Conservation (phyloP, 1,140 invertebrate genomes). For the Augochlora pura region DNA sequence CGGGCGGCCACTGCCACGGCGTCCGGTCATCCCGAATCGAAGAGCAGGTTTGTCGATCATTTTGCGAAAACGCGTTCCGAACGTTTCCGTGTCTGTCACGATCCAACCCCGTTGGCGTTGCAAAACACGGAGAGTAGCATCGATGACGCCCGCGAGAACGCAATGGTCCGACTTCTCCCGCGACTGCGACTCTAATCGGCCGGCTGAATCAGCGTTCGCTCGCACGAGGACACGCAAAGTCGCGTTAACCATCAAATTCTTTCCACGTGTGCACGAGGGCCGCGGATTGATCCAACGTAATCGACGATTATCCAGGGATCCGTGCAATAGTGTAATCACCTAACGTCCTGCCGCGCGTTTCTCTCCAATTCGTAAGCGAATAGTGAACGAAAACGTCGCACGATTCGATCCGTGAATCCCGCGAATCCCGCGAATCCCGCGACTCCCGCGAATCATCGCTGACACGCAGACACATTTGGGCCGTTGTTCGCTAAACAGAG, state of each 20-base stretch:
- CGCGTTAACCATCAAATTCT: slow-evolving; percentile 43
- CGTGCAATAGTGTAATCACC: too few species aligned
- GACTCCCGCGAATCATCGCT: background rate
- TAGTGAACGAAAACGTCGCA: slow-evolving; percentile 5
- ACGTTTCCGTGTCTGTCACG: too few species aligned
- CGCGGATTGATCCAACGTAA: slow-evolving; percentile 42
- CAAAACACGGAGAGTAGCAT: too few species aligned
- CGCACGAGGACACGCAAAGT: slow-evolving; percentile 18
- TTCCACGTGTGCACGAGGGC: slow-evolving; percentile 38
- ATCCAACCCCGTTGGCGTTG: too few species aligned
- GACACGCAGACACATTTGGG: too few species aligned
- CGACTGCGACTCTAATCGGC: slow-evolving; percentile 27
- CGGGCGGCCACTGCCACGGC: too few species aligned
- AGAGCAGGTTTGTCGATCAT: too few species aligned
- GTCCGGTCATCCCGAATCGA: too few species aligned
- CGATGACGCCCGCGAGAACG: too few species aligned
- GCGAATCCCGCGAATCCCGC: too few species aligned
- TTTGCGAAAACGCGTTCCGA: too few species aligned
- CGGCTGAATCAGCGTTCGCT: slow-evolving; percentile 38
- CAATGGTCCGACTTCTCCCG: slow-evolving; percentile 3
- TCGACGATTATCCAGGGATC: slow-evolving; percentile 19
- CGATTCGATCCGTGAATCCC: background rate
- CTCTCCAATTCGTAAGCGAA: slow-evolving; percentile 11
- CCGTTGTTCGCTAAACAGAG: background rate
- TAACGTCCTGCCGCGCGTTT: slow-evolving; percentile 8